phyloP scores from a whole-genome alignment of 2,888 invertebrate species.

The Mythimna loreyi region DNA sequence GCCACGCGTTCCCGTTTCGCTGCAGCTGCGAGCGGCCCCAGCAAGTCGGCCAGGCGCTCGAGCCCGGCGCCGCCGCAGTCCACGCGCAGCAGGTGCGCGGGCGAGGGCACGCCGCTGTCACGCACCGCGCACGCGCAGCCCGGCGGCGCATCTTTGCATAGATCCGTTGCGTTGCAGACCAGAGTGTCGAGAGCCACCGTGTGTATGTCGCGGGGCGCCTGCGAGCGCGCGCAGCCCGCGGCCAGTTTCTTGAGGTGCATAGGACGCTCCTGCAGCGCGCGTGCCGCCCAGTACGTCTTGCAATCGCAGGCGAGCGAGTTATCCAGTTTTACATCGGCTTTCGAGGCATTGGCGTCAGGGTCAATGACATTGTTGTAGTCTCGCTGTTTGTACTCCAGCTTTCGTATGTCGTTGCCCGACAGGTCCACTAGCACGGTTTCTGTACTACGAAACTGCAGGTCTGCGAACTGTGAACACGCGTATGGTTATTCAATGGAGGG shows the following conservation, averaged over 20 bases:
- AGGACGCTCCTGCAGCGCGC: conserved; percentile 15
- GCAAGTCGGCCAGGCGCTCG: neutral
- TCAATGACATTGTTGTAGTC: conserved; percentile 15
- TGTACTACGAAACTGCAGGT: conserved; percentile 41
- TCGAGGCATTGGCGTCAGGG: neutral
- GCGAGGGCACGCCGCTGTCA: neutral
- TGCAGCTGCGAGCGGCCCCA: neutral
- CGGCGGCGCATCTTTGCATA: conserved; percentile 7
- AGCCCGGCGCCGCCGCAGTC: conserved; percentile 6
- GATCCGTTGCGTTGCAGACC: conserved; percentile 1
- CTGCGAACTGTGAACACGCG: conserved; percentile 43
- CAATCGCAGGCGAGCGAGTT: conserved; percentile 56
- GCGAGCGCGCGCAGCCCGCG: neutral
- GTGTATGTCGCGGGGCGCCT: neutral
- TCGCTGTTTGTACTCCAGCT: conserved; percentile 23
- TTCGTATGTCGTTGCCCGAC: conserved; percentile 22
- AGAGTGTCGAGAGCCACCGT: neutral
- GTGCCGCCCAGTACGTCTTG: conserved; percentile 52
- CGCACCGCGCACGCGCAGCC: conserved; percentile 16
- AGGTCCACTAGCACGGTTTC: conserved; percentile 22
- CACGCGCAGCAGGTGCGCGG: neutral
- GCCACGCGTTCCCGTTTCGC: neutral
- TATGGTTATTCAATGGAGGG: neutral
- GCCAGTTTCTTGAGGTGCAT: conserved; percentile 3
- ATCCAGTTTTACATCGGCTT: conserved; percentile 15